Percentiles rank a stretch among this genome's conserved stretches.
Evolutionary conservation across 2,888 invertebrate genomes (phyloP).

Genomic region (Epirrita christyi): DNA sequence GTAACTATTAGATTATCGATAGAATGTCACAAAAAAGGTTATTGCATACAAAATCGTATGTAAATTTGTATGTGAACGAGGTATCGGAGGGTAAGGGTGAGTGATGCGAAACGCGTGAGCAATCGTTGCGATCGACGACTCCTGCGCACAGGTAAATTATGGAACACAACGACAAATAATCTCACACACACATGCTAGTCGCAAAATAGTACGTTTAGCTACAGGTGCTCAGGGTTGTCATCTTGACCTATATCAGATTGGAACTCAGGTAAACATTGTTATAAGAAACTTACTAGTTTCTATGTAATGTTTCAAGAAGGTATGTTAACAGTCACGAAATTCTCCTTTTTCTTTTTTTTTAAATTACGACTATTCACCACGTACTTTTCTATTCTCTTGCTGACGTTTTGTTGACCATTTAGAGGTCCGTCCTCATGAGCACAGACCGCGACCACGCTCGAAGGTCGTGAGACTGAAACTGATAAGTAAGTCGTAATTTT

Average conservation of each 20-base stretch:
- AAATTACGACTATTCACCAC: too few species aligned
- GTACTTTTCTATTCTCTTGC: too few species aligned
- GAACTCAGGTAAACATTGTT: too few species aligned
- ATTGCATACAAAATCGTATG: conserved; percentile 71
- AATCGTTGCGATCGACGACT: conserved; percentile 79
- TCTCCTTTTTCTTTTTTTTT: too few species aligned
- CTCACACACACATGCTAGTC: conserved; percentile 40
- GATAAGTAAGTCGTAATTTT: too few species aligned
- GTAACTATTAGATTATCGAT: conserved; percentile 68
- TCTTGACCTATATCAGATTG: neutral
- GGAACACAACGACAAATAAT: conserved; percentile 62
- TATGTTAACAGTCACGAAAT: too few species aligned
- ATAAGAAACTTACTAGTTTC: too few species aligned
- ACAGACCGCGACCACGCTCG: too few species aligned
- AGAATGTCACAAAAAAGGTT: conserved; percentile 63
- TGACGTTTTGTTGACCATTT: too few species aligned
- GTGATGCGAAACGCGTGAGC: conserved; percentile 83
- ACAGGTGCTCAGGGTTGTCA: conserved; percentile 32
- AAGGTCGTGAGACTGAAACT: too few species aligned
- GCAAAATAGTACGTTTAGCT: conserved; percentile 11
- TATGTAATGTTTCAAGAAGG: too few species aligned
- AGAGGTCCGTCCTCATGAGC: too few species aligned
- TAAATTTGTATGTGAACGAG: conserved; percentile 77
- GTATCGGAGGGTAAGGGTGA: conserved; percentile 75
- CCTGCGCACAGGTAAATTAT: conserved; percentile 75